A percentile compares a stretch with the other conserved stretches of the same genome.
These are phyloP conservation scores for Torymus auratus DNA, from an alignment of 2,888 invertebrate species.

Conservation along the genomic window DNA sequence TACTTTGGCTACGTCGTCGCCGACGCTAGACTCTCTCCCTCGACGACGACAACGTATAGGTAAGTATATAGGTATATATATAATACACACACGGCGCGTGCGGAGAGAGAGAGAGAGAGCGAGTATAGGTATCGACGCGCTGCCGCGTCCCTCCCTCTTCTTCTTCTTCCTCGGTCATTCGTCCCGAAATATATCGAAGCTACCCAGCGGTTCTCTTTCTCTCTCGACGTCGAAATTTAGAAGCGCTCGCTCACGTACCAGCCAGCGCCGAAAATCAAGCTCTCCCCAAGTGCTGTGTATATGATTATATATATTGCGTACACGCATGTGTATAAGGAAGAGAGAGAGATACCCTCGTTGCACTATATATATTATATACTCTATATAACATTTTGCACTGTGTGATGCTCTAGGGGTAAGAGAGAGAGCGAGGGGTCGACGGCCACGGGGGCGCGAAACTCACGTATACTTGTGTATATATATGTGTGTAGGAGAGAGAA, in stretches of 20 bases:
- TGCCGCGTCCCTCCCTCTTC: slow-evolving; percentile 8
- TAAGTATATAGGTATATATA: too few relatives aligned
- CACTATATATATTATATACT: too few relatives aligned
- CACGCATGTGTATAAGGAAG: too few relatives aligned
- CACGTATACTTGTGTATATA: too few relatives aligned
- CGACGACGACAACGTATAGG: too few relatives aligned
- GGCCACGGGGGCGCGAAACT: slow-evolving; percentile 17
- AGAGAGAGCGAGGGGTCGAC: slow-evolving; percentile 26
- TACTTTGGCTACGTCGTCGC: too few relatives aligned
- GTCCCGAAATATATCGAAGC: background rate
- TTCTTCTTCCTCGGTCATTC: background rate
- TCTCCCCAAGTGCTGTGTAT: background rate
- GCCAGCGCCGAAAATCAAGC: background rate
- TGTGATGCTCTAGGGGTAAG: background rate
- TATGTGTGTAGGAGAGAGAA: too few relatives aligned
- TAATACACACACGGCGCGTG: too few relatives aligned
- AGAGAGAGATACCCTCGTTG: too few relatives aligned
- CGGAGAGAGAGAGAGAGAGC: slow-evolving; percentile 4
- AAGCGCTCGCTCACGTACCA: background rate
- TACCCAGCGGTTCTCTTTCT: background rate
- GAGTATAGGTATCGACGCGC: slow-evolving; percentile 28
- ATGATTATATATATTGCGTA: too few relatives aligned
- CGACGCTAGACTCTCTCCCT: too few relatives aligned
- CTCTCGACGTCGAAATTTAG: slow-evolving; percentile 8
- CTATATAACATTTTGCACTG: too few relatives aligned